phyloP scores from a whole-genome alignment of 1,140 invertebrate genomes.

The Magallana ariakensis region DNA sequence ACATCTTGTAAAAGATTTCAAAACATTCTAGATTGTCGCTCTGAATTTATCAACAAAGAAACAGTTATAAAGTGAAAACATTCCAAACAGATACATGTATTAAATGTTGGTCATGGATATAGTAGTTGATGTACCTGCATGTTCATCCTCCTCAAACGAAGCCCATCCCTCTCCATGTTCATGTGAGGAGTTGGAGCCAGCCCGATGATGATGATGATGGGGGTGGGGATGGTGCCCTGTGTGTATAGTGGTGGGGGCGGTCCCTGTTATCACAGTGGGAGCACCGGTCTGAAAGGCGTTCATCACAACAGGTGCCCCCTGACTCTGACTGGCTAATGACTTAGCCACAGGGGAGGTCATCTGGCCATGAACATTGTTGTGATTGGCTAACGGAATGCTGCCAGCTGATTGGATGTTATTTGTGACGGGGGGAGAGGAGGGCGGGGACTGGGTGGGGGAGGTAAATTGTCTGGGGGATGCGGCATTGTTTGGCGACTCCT shows the following conservation, averaged over 20 bases:
- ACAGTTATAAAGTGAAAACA: too few species aligned
- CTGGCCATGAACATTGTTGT: conserved; percentile 41
- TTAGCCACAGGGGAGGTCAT: conserved; percentile 7
- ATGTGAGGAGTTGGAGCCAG: conserved; percentile 59
- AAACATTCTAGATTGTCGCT: neutral
- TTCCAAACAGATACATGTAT: too few species aligned
- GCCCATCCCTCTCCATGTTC: conserved; percentile 71
- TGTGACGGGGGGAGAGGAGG: conserved; percentile 63
- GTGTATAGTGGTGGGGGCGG: conserved; percentile 40
- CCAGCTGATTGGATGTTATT: conserved; percentile 48
- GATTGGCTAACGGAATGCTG: conserved; percentile 57
- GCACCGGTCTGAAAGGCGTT: conserved; percentile 33
- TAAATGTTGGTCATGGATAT: too few species aligned
- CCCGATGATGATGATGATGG: conserved; percentile 20
- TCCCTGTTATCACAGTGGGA: conserved; percentile 25
- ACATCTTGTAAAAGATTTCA: neutral
- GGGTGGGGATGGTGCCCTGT: conserved; percentile 26
- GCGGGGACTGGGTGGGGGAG: conserved; percentile 67
- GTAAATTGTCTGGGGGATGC: conserved; percentile 68
- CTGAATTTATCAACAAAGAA: too few species aligned
- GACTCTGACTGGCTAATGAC: conserved; percentile 38
- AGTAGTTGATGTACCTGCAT: conserved; percentile 66
- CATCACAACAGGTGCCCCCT: neutral
- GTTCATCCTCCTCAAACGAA: conserved; percentile 77
- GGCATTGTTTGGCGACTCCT: conserved; percentile 67